These are phyloP conservation scores for Ambastaia sidthimunki DNA, from an alignment of 2,797 vertebrate genomes.

Conservation along the genomic window DNA sequence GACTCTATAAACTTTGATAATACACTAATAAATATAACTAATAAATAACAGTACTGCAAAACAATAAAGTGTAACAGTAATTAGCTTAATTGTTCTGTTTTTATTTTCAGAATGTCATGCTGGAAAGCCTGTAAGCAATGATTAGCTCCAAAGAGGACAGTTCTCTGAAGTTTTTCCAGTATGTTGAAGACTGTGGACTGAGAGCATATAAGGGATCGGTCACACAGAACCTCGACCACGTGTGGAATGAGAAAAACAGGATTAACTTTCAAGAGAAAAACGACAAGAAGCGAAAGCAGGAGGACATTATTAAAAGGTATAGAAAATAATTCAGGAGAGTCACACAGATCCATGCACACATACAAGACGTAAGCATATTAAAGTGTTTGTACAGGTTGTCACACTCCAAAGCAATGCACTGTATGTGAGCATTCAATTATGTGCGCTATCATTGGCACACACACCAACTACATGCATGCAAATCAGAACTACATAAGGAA, in stretches of 20 bases:
- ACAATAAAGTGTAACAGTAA: background rate
- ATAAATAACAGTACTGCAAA: background rate
- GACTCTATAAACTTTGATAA: background rate
- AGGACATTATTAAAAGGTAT: slow-evolving; percentile 96
- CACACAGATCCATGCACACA: background rate
- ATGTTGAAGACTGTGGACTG: slow-evolving; percentile 96
- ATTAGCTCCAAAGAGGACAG: slow-evolving; percentile 93
- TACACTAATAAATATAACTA: background rate
- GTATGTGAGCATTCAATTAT: background rate
- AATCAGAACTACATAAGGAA: slow-evolving; percentile 9
- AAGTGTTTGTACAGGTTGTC: background rate
- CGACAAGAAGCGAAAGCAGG: slow-evolving; percentile 95
- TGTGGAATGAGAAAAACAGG: slow-evolving; percentile 95
- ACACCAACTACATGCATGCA: background rate
- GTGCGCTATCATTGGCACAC: background rate
- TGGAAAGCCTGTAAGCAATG: slow-evolving; percentile 88
- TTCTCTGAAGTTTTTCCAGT: slow-evolving; percentile 93
- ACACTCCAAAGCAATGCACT: too few relatives aligned
- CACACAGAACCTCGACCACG: slow-evolving; percentile 92
- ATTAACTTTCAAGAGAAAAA: slow-evolving; percentile 95
- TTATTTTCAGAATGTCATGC: slow-evolving; percentile 79
- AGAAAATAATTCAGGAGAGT: slow-evolving; percentile 53
- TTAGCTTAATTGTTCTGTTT: slow-evolving; percentile 20
- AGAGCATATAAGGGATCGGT: slow-evolving; percentile 92
- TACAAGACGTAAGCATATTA: too few relatives aligned